Evolutionary conservation across 2,797 vertebrate species (phyloP).

Genomic region (Poliocrania exsul): DNA sequence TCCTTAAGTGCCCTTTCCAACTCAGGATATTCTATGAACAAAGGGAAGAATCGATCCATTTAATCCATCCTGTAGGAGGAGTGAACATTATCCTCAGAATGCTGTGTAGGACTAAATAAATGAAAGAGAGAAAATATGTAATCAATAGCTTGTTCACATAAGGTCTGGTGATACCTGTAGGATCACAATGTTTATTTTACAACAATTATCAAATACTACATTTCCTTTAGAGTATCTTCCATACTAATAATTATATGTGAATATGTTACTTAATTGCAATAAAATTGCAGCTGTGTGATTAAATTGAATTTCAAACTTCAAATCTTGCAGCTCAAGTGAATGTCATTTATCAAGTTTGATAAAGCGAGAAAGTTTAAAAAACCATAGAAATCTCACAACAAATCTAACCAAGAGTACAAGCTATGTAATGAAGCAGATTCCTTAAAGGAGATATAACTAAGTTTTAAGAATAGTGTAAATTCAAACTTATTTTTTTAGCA

Average conservation of each 20-base stretch:
- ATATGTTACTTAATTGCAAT: not conserved
- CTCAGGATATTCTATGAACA: not conserved
- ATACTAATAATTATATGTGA: not conserved
- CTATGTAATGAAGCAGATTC: not conserved
- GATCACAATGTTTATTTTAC: not conserved
- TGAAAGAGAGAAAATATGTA: not conserved
- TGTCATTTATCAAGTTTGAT: not conserved
- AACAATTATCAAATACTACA: not conserved
- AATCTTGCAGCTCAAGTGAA: not conserved
- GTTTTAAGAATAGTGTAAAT: not conserved
- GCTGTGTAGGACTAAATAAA: not conserved
- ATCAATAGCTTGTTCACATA: not conserved
- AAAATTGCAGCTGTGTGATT: not conserved
- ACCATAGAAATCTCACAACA: rapidly evolving
- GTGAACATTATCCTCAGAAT: not conserved
- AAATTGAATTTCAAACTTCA: not conserved
- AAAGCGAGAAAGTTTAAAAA: not conserved
- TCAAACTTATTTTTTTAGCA: not conserved
- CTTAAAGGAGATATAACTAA: not conserved
- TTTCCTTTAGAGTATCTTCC: not conserved
- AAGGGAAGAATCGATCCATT: not conserved
- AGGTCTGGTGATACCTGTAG: not conserved
- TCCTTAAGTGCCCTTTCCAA: not conserved
- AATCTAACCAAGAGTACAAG: not conserved
- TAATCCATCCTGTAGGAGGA: not conserved